Evolutionary conservation across 2,888 invertebrate species (phyloP), one percentile per base, ranked within the genome.

Genomic region (Philonicus albiceps): DNA sequence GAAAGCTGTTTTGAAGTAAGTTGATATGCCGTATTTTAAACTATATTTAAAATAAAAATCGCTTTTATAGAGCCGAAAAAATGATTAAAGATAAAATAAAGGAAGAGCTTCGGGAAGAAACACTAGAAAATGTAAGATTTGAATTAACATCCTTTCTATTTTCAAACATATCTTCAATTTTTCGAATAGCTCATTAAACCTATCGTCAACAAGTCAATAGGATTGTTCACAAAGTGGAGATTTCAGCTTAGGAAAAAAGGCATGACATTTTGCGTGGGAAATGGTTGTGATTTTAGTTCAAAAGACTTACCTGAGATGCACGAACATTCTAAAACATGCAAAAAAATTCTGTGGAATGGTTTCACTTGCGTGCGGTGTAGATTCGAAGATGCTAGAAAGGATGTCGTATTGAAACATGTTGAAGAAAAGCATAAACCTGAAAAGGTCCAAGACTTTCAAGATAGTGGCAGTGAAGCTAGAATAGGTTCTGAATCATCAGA

Each of bases 251-350:
- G 88, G 81, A 86, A 89, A 6, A 89, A 89, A 40, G 89, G 90
- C 2, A 87, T 88, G 30, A 89, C 90, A 1, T 89, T 89, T 55
- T 93, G 93, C 88, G 89, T 89, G 34, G 91, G 90, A 84, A 88
- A 89, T 83, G 85, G 88, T 8, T 93, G 93, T 86, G 88, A 88
- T 81, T 92, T 90, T 89, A 88, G 88, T 73, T 88, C 90, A 27
- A 86, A 88, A 0, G 88, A 89, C 43, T 19, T 91, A 1, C 88
- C 90, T 27, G 89, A 89, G 78, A 88, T 92, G 16, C 75, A 89
- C 6, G 87, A 89, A 30, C 93, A 93, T 88, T 85, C 91, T 72
- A 87, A 87, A 6, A 87, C 85, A 22, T 93, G 93, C 88, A 80
- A 88, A n/a, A 88, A 89, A 76, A 90, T 88, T 88, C 87, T 88